These are phyloP conservation scores for Drosophila busckii DNA, from an alignment of 1,140 invertebrate species.

Conservation along the genomic window DNA sequence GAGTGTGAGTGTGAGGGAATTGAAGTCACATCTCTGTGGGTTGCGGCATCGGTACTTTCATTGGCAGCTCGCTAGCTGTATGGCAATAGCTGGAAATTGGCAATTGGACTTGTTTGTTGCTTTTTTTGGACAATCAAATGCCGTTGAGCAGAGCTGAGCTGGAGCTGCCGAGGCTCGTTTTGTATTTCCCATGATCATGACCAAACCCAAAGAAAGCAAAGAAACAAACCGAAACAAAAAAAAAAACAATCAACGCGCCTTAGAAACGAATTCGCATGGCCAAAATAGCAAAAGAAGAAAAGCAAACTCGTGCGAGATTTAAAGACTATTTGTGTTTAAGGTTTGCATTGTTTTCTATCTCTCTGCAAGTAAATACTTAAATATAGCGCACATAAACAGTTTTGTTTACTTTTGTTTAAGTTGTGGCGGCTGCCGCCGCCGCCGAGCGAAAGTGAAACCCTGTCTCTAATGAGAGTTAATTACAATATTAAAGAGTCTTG, in stretches of 20 bases:
- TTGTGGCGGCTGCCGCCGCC: too few relatives aligned
- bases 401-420: slow-evolving; percentile 19
- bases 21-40: slow-evolving; percentile 5
- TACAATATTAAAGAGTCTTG: slow-evolving; percentile 40
- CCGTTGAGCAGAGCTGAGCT: too few relatives aligned
- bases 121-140: too few relatives aligned
- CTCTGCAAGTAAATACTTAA: slow-evolving; percentile 51
- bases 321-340: slow-evolving; percentile 37
- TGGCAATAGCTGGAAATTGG: slow-evolving; percentile 27
- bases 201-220: slow-evolving; percentile 13
- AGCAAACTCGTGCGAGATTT: slow-evolving; percentile 34
- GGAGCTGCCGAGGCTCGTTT: too few relatives aligned
- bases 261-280: slow-evolving; percentile 36
- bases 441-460: slow-evolving; percentile 53
- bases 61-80: too few relatives aligned
- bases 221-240: slow-evolving; percentile 2
- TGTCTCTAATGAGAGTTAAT: slow-evolving; percentile 49
- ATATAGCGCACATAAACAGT: slow-evolving; percentile 47
- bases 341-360: slow-evolving; percentile 34
- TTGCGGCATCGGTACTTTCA: slow-evolving; percentile 24
- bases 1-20: too few relatives aligned
- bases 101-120: slow-evolving; percentile 23
- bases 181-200: slow-evolving; percentile 47
- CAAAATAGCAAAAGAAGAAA: slow-evolving; percentile 3
- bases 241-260: slow-evolving; percentile 42